phyloP scores from a whole-genome alignment of 1,140 invertebrate species.

The Lycorma delicatula region DNA sequence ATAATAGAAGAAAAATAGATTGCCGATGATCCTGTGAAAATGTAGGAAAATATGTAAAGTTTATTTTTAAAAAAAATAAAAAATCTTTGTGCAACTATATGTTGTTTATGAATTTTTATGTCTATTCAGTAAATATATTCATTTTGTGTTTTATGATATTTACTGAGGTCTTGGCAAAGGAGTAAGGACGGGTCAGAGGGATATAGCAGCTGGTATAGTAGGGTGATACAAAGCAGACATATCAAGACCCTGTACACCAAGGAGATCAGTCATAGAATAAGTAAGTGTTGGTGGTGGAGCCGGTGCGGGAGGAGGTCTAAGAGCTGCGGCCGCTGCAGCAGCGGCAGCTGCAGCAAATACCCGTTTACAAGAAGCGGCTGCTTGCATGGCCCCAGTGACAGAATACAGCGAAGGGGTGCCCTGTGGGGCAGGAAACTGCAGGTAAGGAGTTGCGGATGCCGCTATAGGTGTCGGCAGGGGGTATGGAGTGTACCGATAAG shows the following conservation, averaged over 20 bases:
- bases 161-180: conserved; percentile 46
- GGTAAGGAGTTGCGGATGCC: conserved; percentile 15
- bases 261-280: conserved; percentile 58
- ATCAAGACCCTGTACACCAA: conserved; percentile 55
- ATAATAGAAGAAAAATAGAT: no score
- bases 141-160: no score
- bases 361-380: conserved; percentile 42
- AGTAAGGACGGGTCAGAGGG: conserved; percentile 57
- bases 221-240: conserved; percentile 49
- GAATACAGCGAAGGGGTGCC: conserved; percentile 40
- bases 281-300: conserved; percentile 47
- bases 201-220: conserved; percentile 47
- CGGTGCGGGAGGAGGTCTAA: conserved; percentile 35
- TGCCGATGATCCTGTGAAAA: no score
- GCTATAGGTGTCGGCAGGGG: conserved; percentile 42
- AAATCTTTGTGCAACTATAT: no score
- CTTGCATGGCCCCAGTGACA: conserved; percentile 42
- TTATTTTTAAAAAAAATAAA: no score
- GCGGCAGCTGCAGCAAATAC: conserved; percentile 38
- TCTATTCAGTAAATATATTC: no score
- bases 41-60: no score
- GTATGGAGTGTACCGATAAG: conserved; percentile 45
- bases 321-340: conserved; percentile 38
- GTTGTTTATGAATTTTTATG: no score
- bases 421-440: conserved; percentile 11